A percentile compares a stretch with the other conserved stretches of the same genome.
These are phyloP conservation scores for Calyptommatus sinebrachiatus DNA, from an alignment of 2,113 vertebrate species.

Conservation along the genomic window DNA sequence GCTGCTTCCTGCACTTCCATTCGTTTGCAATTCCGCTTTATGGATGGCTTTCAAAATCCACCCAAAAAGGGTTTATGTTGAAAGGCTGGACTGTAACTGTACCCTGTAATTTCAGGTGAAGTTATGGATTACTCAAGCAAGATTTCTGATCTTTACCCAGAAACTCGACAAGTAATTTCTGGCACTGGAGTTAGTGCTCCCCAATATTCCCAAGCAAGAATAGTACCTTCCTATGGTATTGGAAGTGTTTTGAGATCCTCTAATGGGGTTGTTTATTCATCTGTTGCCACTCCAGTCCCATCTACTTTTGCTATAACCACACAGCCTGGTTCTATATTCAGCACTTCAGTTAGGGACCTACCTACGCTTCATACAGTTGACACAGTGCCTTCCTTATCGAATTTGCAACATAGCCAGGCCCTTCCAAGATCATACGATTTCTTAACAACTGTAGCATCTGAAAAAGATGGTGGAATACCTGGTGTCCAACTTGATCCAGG, in stretches of 20 bases:
- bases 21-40: constrained; percentile 73
- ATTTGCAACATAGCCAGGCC: constrained; percentile 78
- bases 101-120: constrained; percentile 94
- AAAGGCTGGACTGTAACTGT: constrained; percentile 84
- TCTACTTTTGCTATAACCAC: constrained; percentile 95
- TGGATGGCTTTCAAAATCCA: constrained; percentile 70
- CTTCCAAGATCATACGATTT: constrained; percentile 86
- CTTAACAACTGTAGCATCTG: constrained; percentile 78
- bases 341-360: constrained; percentile 79
- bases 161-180: constrained; percentile 79
- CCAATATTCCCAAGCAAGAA: constrained; percentile 84
- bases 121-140: constrained; percentile 96
- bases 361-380: constrained; percentile 86
- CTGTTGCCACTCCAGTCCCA: constrained; percentile 86
- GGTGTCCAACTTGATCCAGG: constrained; percentile 76
- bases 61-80: constrained; percentile 63
- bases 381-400: constrained; percentile 82
- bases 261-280: constrained; percentile 93
- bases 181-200: constrained; percentile 78
- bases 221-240: constrained; percentile 78
- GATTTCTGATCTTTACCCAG: constrained; percentile 81
- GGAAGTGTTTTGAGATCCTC: constrained; percentile 87
- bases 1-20: constrained; percentile 46
- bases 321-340: constrained; percentile 94
- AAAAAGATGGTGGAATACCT: constrained; percentile 72